Evolutionary conservation across 2,113 vertebrate genomes (phyloP).

Genomic region (Zosterops pallidus): DNA sequence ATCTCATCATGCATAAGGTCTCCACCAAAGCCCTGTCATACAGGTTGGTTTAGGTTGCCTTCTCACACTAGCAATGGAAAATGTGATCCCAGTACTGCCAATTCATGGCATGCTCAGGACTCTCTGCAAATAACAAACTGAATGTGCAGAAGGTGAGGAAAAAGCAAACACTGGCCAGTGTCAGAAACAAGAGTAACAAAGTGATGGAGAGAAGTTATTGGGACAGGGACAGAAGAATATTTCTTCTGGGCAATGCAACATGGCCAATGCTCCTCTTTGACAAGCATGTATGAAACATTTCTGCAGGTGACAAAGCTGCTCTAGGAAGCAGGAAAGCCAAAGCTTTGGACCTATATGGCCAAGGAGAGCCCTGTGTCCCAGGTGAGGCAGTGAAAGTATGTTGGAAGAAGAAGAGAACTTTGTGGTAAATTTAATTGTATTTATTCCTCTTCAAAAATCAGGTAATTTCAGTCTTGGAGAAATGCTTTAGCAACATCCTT

Average conservation of each 20-base stretch:
- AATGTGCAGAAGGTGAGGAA: background rate
- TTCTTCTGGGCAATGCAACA: background rate
- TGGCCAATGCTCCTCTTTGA: background rate
- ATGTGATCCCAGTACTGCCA: accelerated
- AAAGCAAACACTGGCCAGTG: background rate
- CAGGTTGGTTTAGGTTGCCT: background rate
- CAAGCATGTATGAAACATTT: background rate
- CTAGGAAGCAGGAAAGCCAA: background rate
- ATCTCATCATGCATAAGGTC: background rate
- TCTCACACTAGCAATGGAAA: background rate
- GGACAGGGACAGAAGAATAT: background rate
- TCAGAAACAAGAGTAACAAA: background rate
- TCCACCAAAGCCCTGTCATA: background rate
- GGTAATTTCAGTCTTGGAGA: background rate
- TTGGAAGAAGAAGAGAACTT: background rate
- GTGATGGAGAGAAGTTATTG: background rate
- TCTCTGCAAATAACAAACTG: background rate
- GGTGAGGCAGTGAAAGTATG: background rate
- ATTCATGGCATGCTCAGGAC: background rate
- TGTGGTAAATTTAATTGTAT: background rate
- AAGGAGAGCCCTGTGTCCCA: background rate
- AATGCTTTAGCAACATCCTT: background rate
- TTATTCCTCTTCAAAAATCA: background rate
- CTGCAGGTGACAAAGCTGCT: background rate
- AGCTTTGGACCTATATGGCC: background rate